A percentile compares a stretch with the other conserved stretches of the same genome.
phyloP scores from a whole-genome alignment of 2,797 vertebrate genomes.

The Eulemur mongoz region DNA sequence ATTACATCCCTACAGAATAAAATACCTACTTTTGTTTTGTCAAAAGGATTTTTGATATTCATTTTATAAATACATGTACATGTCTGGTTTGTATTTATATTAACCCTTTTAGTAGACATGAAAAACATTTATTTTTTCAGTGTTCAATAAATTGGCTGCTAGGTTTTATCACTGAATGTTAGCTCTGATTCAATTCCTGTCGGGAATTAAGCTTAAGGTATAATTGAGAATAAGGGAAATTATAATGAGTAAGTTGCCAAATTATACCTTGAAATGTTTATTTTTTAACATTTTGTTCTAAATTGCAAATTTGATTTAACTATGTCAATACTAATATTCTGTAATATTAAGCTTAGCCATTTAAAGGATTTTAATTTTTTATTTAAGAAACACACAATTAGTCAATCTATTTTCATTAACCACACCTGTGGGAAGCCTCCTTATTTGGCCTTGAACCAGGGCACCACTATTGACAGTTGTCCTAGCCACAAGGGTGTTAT shows the following conservation, averaged over 20 bases:
- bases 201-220: not conserved
- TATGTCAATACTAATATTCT: not conserved
- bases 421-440: not conserved
- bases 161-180: not conserved
- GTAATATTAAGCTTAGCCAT: not conserved
- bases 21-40: not conserved
- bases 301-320: not conserved
- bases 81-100: not conserved
- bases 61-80: not conserved
- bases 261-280: not conserved
- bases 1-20: not conserved
- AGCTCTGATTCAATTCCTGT: not conserved
- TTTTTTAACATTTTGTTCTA: not conserved
- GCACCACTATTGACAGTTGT: not conserved
- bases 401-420: not conserved
- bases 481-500: not conserved
- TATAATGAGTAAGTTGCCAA: not conserved
- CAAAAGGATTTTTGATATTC: not conserved
- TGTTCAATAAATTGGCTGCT: not conserved
- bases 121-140: not conserved
- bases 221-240: not conserved
- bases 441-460: not conserved
- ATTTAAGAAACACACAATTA: not conserved
- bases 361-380: not conserved
- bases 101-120: not conserved